Evolutionary conservation across 2,113 vertebrate genomes (phyloP).

Genomic region (Bubo scandiacus): DNA sequence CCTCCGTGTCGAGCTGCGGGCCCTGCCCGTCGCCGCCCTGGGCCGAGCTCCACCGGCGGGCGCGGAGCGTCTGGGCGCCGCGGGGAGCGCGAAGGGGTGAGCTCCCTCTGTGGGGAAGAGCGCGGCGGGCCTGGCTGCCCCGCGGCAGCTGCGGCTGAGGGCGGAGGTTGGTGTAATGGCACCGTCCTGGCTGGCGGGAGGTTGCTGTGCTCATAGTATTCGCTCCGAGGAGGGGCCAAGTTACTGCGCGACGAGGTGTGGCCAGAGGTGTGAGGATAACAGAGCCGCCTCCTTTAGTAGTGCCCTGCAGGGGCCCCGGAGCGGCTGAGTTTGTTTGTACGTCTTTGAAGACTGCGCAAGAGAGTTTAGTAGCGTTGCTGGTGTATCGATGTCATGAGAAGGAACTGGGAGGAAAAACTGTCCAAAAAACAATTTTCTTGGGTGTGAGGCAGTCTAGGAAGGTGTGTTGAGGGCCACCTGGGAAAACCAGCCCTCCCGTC

Average conservation of each 20-base stretch:
- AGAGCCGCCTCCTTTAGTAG: no score
- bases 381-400: rapidly evolving
- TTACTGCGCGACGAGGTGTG: rapidly evolving
- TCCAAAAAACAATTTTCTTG: neutral
- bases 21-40: neutral
- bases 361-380: neutral
- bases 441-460: neutral
- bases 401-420: neutral
- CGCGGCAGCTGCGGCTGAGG: neutral
- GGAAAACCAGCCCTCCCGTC: neutral
- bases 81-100: neutral
- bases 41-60: neutral
- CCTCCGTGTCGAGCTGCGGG: neutral
- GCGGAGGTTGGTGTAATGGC: neutral
- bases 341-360: neutral
- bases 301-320: rapidly evolving
- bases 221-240: neutral
- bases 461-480: neutral
- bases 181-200: neutral
- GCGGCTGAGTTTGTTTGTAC: rapidly evolving
- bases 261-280: rapidly evolving
- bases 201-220: rapidly evolving
- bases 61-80: neutral
- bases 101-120: neutral
- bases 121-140: neutral